Conservation (phyloP, 2,888 invertebrate genomes). For the Sturmia bella region DNA sequence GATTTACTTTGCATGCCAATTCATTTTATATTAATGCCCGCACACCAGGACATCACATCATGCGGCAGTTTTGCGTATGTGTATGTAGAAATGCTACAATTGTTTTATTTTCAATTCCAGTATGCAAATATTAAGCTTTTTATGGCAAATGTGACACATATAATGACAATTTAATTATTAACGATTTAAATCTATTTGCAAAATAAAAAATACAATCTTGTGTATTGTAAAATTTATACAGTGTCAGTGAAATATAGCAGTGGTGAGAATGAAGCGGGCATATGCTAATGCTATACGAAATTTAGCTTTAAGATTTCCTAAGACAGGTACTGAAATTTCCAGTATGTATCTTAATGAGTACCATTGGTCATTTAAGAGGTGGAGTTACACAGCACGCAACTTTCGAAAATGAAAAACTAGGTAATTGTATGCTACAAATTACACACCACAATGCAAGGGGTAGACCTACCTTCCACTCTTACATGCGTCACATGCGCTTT, state of each 20-base stretch:
- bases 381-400: too few species aligned
- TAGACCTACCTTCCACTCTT: too few species aligned
- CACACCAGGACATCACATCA: conserved; percentile 19
- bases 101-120: conserved; percentile 47
- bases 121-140: conserved; percentile 59
- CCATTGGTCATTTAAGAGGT: too few species aligned
- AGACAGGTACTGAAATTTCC: too few species aligned
- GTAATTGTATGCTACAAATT: too few species aligned
- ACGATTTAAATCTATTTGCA: conserved; percentile 55
- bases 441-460: too few species aligned
- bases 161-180: conserved; percentile 66
- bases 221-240: not conserved
- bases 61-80: not conserved
- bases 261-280: too few species aligned
- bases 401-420: too few species aligned
- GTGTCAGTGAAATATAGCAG: not conserved
- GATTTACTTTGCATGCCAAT: not conserved
- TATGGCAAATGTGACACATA: conserved; percentile 56
- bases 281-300: too few species aligned
- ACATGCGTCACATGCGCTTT: too few species aligned
- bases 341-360: too few species aligned
- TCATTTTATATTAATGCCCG: conserved; percentile 21
- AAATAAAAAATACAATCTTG: not conserved
- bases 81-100: not conserved
- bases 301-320: too few species aligned